Percentiles rank a stretch among this genome's conserved stretches.
Evolutionary conservation across 2,113 vertebrate species (phyloP).

Genomic region (Gopherus flavomarginatus): DNA sequence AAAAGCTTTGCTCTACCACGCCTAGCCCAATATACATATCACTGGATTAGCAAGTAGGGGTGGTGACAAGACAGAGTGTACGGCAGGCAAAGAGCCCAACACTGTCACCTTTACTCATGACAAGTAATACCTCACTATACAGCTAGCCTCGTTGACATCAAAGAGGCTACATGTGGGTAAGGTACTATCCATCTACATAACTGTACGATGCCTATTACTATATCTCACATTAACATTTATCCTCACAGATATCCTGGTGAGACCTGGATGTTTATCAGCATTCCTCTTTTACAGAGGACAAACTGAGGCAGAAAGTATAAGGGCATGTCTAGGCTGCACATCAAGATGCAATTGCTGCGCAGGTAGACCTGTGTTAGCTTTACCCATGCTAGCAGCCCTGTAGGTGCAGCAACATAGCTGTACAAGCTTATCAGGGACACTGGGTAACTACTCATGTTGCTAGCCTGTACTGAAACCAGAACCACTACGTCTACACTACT

Average conservation of each 20-base stretch:
- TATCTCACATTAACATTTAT: not conserved
- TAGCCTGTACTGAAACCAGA: not conserved
- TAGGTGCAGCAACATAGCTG: not conserved
- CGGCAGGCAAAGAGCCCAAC: not conserved
- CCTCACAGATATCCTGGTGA: not conserved
- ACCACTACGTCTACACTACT: not conserved
- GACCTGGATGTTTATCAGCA: not conserved
- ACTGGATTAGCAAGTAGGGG: not conserved
- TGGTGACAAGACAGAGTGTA: not conserved
- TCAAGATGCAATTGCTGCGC: not conserved
- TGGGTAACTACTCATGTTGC: not conserved
- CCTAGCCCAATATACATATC: not conserved
- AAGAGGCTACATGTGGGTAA: not conserved
- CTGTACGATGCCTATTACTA: not conserved
- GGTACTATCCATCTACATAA: not conserved
- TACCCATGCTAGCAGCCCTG: not conserved
- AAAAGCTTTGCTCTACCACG: conserved; percentile 9
- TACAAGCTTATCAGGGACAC: not conserved
- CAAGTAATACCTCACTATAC: not conserved
- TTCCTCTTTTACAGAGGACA: not conserved
- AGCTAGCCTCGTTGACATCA: not conserved
- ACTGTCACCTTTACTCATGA: not conserved
- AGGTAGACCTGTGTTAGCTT: not conserved
- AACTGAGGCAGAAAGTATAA: not conserved
- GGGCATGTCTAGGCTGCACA: not conserved